These are phyloP conservation scores for Periphyllus acericola DNA, from an alignment of 2,888 invertebrate species.

Conservation along the genomic window DNA sequence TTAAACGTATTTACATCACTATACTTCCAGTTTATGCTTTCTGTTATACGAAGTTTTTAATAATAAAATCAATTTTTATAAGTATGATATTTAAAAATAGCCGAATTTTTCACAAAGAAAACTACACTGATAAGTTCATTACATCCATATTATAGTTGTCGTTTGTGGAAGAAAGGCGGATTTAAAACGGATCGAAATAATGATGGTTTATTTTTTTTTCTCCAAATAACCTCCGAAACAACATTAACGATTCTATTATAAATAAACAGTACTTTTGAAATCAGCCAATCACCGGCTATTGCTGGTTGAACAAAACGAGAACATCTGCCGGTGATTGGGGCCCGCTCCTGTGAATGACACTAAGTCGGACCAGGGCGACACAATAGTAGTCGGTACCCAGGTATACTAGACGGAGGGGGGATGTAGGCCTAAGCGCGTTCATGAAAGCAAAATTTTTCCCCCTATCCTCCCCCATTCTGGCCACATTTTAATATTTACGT, in stretches of 20 bases:
- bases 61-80: background rate
- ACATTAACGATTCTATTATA: conserved; percentile 42
- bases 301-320: conserved; percentile 44
- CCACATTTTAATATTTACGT: conserved; percentile 38
- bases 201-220: conserved; percentile 22
- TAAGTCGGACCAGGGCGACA: conserved; percentile 54
- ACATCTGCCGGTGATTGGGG: conserved; percentile 60
- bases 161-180: background rate
- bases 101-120: background rate
- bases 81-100: background rate
- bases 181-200: conserved; percentile 28
- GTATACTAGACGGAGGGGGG: conserved; percentile 22
- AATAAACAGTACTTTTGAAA: conserved; percentile 50
- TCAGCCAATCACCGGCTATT: conserved; percentile 40
- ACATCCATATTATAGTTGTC: background rate
- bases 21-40: background rate
- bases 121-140: background rate
- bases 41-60: background rate
- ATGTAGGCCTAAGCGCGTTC: conserved; percentile 37
- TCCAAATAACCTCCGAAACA: conserved; percentile 43
- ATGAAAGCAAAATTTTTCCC: conserved; percentile 42
- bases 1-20: background rate
- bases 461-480: conserved; percentile 15
- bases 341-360: conserved; percentile 58
- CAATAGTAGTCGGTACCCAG: conserved; percentile 45